A percentile compares a stretch with the other conserved stretches of the same genome.
Conservation (phyloP, 1,140 invertebrate genomes). For the Saccostrea echinata region DNA sequence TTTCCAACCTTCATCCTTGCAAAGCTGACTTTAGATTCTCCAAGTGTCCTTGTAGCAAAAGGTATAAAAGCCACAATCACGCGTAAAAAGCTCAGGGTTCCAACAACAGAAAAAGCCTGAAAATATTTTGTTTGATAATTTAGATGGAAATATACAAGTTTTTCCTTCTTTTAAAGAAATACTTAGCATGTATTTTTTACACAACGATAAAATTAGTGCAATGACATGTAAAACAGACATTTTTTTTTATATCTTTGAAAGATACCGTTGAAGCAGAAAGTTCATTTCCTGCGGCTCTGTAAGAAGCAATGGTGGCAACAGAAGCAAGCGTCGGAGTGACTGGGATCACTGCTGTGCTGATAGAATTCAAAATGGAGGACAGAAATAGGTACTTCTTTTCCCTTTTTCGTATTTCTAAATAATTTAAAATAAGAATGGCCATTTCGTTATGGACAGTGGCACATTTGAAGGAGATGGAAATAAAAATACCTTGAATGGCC, state of each 20-base stretch:
- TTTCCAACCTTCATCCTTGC: slow-evolving; percentile 76
- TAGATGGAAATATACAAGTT: too few species aligned
- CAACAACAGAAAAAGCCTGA: slow-evolving; percentile 74
- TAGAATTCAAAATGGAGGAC: slow-evolving; percentile 82
- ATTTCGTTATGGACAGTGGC: background rate
- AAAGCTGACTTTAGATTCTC: slow-evolving; percentile 76
- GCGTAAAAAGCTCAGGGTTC: slow-evolving; percentile 68
- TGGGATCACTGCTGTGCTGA: slow-evolving; percentile 83
- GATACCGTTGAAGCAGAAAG: slow-evolving; percentile 84
- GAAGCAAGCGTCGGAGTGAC: slow-evolving; percentile 84
- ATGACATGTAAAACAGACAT: too few species aligned
- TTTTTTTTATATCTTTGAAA: background rate
- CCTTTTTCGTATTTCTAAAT: slow-evolving; percentile 81
- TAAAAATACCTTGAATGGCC: slow-evolving; percentile 79
- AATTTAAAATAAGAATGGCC: background rate
- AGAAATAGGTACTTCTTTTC: slow-evolving; percentile 83
- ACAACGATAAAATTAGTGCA: too few species aligned
- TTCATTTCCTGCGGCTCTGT: slow-evolving; percentile 82
- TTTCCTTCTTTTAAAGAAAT: too few species aligned
- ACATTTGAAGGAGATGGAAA: slow-evolving; percentile 45
- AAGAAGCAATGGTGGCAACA: slow-evolving; percentile 84
- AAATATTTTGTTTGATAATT: slow-evolving; percentile 20
- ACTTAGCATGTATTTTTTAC: too few species aligned
- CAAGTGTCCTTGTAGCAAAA: slow-evolving; percentile 63
- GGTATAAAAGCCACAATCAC: slow-evolving; percentile 71